Evolutionary conservation across 2,113 vertebrate species (phyloP).

Genomic region (Pygoscelis adeliae): DNA sequence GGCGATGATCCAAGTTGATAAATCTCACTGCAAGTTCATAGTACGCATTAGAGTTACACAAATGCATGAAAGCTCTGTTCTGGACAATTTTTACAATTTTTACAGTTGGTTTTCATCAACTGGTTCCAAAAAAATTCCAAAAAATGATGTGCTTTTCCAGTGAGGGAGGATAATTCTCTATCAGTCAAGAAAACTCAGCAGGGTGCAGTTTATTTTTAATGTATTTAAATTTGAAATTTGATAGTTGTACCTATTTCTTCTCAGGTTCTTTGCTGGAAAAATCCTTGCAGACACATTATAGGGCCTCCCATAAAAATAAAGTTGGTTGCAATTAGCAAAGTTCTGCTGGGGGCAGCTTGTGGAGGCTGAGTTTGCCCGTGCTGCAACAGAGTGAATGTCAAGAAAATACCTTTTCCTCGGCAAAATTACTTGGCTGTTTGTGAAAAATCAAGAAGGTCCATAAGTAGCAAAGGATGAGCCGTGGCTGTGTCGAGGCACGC

Average conservation of each 20-base stretch:
- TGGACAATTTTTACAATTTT: not conserved
- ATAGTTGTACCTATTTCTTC: not conserved
- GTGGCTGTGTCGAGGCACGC: accelerated
- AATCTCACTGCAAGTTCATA: not conserved
- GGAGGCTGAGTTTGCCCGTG: not conserved
- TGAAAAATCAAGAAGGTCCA: not conserved
- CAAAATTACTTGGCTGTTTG: not conserved
- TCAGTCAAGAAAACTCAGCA: not conserved
- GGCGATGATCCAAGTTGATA: not conserved
- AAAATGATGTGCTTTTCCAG: not conserved
- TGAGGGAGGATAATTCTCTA: not conserved
- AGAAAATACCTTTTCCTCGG: not conserved
- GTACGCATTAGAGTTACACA: not conserved
- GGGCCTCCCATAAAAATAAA: not conserved
- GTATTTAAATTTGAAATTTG: not conserved
- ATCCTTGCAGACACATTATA: not conserved
- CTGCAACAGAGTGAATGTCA: not conserved
- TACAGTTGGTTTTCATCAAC: not conserved
- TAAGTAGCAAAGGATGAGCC: not conserved
- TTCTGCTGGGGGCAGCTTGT: not conserved
- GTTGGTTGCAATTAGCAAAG: not conserved
- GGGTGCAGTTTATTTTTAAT: not conserved
- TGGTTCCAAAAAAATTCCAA: not conserved
- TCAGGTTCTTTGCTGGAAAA: not conserved
- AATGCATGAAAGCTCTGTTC: not conserved